These are phyloP conservation scores for Notothenia coriiceps DNA, from an alignment of 2,113 vertebrate species.

Conservation along the genomic window DNA sequence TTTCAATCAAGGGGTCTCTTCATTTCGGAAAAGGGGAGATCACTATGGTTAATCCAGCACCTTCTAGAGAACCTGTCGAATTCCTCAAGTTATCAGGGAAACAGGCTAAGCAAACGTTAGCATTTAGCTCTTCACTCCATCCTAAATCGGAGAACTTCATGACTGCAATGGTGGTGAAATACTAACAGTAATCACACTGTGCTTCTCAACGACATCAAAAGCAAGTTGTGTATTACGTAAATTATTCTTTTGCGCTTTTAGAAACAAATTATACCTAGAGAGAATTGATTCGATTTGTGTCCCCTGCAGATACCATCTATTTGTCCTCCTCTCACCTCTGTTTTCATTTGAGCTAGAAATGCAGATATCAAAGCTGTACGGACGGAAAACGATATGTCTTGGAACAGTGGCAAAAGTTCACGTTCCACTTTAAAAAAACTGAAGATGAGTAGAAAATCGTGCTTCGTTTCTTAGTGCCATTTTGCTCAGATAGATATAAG, in stretches of 20 bases:
- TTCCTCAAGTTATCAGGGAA: too few species aligned
- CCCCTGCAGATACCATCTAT: background rate
- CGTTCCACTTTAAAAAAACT: constrained; percentile 1
- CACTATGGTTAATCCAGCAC: too few species aligned
- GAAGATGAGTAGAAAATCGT: constrained; percentile 17
- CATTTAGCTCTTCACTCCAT: too few species aligned
- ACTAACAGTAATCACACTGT: too few species aligned
- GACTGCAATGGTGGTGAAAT: too few species aligned
- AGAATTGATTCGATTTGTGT: constrained; percentile 6
- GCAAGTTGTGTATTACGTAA: too few species aligned
- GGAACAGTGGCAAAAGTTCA: background rate
- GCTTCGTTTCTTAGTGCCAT: constrained; percentile 16
- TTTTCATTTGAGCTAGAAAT: constrained; percentile 5
- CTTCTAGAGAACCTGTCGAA: too few species aligned
- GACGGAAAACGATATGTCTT: background rate
- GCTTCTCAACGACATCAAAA: too few species aligned
- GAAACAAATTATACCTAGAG: background rate
- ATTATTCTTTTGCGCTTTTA: background rate
- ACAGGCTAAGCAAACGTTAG: too few species aligned
- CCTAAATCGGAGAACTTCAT: too few species aligned
- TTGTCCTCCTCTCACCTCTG: background rate
- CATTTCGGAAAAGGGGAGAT: too few species aligned
- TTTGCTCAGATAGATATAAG: constrained; percentile 39
- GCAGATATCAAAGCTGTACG: background rate
- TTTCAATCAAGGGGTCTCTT: too few species aligned